These are phyloP conservation scores for Plumapathes pennacea DNA, from an alignment of 92 coral and sea anemone species.

Conservation along the genomic window DNA sequence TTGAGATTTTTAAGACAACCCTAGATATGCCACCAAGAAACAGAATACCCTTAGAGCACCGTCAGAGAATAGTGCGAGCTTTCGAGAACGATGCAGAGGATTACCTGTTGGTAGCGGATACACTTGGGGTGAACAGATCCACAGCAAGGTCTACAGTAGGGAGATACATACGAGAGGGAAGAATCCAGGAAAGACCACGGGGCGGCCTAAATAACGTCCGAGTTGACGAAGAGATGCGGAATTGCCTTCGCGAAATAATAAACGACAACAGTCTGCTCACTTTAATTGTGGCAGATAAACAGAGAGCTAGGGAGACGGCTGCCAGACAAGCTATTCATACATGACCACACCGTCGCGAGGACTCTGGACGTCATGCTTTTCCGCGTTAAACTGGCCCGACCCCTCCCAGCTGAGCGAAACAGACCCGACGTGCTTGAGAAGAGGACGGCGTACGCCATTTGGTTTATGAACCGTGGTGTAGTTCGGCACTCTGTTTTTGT, in stretches of 20 bases:
- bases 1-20: too few relatives aligned
- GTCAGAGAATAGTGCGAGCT: conserved; percentile 40
- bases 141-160: conserved; percentile 32
- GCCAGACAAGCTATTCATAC: conserved; percentile 37
- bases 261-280: conserved; percentile 51
- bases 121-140: conserved; percentile 11
- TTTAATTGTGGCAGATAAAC: conserved; percentile 37
- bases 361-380: too few relatives aligned
- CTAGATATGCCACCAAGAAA: conserved; percentile 15
- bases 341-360: conserved; percentile 28
- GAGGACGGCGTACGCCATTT: too few relatives aligned
- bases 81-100: conserved; percentile 39
- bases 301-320: conserved; percentile 37
- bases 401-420: too few relatives aligned
- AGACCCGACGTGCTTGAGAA: too few relatives aligned
- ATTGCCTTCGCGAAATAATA: conserved; percentile 50
- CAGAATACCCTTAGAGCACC: conserved; percentile 19
- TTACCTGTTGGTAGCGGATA: conserved; percentile 38
- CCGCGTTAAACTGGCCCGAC: too few relatives aligned
- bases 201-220: conserved; percentile 35
- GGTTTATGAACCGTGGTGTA: too few relatives aligned
- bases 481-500: too few relatives aligned
- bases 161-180: conserved; percentile 33
- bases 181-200: conserved; percentile 34
- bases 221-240: conserved; percentile 45